Conservation (phyloP, 2,113 vertebrate genomes). For the Plecotus auritus region DNA sequence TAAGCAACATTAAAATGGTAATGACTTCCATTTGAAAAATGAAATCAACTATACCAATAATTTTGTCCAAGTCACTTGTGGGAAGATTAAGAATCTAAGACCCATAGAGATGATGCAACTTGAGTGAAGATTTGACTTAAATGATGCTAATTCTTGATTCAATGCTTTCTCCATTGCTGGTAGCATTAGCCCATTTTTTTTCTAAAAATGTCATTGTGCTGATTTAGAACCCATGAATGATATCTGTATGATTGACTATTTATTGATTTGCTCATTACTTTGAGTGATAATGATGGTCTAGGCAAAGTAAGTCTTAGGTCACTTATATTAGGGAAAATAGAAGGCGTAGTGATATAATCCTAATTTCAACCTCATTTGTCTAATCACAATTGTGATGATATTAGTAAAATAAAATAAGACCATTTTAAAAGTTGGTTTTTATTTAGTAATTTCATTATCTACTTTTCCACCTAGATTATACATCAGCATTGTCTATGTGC, state of each 20-base stretch:
- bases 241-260: background rate
- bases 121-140: background rate
- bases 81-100: background rate
- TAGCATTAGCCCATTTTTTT: background rate
- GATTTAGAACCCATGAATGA: background rate
- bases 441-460: background rate
- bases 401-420: background rate
- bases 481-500: background rate
- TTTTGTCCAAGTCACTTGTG: background rate
- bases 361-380: background rate
- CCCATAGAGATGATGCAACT: background rate
- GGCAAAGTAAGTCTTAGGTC: background rate
- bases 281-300: background rate
- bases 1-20: slow-evolving; percentile 43
- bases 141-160: background rate
- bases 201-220: background rate
- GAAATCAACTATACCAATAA: background rate
- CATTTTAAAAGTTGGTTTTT: background rate
- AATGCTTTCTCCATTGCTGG: background rate
- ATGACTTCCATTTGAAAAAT: slow-evolving; percentile 58
- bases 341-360: background rate
- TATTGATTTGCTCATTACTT: background rate
- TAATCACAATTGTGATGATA: background rate
- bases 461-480: background rate
- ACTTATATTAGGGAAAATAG: background rate